Percentiles rank a stretch among this genome's conserved stretches.
Conservation (phyloP, 2,888 invertebrate genomes). For the Temnothorax ravouxi region DNA sequence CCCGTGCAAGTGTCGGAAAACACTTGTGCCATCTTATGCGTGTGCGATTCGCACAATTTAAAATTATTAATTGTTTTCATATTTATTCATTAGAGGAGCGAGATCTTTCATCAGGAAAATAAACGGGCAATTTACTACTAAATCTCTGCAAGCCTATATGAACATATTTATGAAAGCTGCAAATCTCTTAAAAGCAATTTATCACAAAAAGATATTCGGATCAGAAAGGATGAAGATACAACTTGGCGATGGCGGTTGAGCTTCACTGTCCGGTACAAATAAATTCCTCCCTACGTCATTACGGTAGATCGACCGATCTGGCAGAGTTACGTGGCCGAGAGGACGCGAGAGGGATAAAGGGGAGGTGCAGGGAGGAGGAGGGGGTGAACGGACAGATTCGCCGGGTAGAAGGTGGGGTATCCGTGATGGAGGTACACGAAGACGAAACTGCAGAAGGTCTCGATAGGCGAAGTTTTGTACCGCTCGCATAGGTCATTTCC, state of each 20-base stretch:
- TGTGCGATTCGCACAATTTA: not conserved
- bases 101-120: not conserved
- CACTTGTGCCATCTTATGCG: not conserved
- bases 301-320: slow-evolving; percentile 60
- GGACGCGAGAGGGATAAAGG: slow-evolving; percentile 17
- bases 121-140: not conserved
- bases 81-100: not conserved
- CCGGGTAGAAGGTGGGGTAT: slow-evolving; percentile 45
- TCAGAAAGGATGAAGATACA: not conserved
- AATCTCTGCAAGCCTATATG: not conserved
- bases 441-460: slow-evolving; percentile 70
- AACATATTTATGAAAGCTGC: not conserved
- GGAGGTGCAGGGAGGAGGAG: slow-evolving; percentile 28
- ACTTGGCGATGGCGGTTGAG: slow-evolving; percentile 16
- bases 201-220: not conserved
- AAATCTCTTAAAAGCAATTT: not conserved
- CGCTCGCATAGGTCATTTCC: slow-evolving; percentile 83
- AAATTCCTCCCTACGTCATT: slow-evolving; percentile 59
- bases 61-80: not conserved
- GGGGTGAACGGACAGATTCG: slow-evolving; percentile 41
- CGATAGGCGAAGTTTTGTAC: slow-evolving; percentile 78
- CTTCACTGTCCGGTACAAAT: slow-evolving; percentile 51
- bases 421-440: slow-evolving; percentile 41
- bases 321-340: slow-evolving; percentile 49
- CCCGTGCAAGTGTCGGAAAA: not conserved